These are phyloP conservation scores for Trissonchulus sp. DNA, from an alignment of 2,888 invertebrate genomes.

Conservation along the genomic window DNA sequence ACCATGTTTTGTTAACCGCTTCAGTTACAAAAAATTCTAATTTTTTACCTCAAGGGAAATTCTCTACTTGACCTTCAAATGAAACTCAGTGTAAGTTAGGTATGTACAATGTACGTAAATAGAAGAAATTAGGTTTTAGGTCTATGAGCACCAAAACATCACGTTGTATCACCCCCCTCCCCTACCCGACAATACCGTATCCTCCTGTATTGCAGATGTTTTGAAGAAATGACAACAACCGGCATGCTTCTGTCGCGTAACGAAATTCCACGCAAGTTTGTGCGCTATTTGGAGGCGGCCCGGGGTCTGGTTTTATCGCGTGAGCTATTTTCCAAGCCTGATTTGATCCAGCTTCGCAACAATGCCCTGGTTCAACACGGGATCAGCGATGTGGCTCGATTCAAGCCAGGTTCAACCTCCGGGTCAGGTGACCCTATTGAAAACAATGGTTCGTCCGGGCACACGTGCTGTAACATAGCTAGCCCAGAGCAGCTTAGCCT, in stretches of 20 bases:
- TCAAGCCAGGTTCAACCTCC: background rate
- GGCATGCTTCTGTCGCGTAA: conserved; percentile 1
- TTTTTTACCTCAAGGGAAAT: too few relatives aligned
- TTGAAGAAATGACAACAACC: conserved; percentile 11
- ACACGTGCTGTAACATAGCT: background rate
- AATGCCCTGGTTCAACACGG: background rate
- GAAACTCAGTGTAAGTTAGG: too few relatives aligned
- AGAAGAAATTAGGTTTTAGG: too few relatives aligned
- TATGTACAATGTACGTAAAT: too few relatives aligned
- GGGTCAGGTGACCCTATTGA: too few relatives aligned
- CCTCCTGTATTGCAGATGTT: background rate
- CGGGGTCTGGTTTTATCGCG: conserved; percentile 17
- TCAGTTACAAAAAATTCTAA: too few relatives aligned
- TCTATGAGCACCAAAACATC: too few relatives aligned
- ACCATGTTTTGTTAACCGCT: too few relatives aligned
- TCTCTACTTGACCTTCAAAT: too few relatives aligned
- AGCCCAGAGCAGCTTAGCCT: background rate
- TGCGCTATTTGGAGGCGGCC: conserved; percentile 28
- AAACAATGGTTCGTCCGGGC: background rate
- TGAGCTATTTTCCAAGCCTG: background rate
- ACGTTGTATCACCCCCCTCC: too few relatives aligned
- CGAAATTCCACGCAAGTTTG: conserved; percentile 24
- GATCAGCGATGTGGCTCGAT: background rate
- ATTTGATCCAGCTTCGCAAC: background rate
- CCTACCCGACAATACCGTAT: too few relatives aligned